These are phyloP conservation scores for Alca torda DNA, from an alignment of 2,797 vertebrate genomes.

Conservation along the genomic window DNA sequence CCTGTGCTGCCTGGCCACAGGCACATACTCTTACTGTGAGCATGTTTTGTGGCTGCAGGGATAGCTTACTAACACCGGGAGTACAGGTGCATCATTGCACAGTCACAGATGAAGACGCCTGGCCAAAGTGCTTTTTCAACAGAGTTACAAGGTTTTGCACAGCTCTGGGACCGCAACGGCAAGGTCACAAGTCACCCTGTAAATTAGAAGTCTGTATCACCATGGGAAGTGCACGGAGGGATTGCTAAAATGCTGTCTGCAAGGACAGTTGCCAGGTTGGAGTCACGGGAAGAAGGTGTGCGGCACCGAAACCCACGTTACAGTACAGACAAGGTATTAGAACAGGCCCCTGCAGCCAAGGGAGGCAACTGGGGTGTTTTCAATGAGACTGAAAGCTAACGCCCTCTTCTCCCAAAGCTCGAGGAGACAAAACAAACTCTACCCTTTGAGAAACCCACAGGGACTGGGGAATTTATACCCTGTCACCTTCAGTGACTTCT, in stretches of 20 bases:
- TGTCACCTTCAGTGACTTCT: background rate
- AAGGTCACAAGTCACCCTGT: background rate
- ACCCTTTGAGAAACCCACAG: background rate
- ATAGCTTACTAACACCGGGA: background rate
- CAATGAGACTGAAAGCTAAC: background rate
- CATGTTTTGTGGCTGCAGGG: background rate
- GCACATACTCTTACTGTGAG: background rate
- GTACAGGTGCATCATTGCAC: background rate
- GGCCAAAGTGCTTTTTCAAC: background rate
- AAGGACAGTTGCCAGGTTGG: background rate
- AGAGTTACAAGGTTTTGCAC: background rate
- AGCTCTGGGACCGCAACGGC: background rate
- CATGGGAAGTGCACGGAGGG: background rate
- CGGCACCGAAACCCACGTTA: background rate
- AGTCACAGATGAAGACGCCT: background rate
- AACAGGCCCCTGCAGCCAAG: accelerated
- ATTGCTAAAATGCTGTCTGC: background rate
- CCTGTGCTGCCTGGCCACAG: background rate
- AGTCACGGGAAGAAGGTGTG: background rate
- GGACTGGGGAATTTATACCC: background rate
- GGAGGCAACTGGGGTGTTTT: background rate
- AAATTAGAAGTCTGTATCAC: background rate
- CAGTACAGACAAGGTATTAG: background rate
- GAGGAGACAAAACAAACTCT: background rate
- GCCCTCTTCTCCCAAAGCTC: background rate